phyloP scores from a whole-genome alignment of 2,888 invertebrate species.

The Asteroscopus sphinx region DNA sequence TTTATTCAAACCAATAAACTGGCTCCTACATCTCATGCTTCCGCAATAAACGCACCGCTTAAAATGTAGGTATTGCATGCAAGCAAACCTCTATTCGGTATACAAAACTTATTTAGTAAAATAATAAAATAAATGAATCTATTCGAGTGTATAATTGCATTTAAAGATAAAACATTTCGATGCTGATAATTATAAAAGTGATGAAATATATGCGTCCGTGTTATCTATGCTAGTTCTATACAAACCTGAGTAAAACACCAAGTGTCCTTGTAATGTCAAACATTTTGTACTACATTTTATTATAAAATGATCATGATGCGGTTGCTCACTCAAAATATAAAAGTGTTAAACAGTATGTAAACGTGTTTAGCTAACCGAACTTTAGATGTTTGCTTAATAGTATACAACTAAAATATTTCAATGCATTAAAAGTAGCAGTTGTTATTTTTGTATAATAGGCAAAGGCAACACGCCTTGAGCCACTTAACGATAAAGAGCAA shows the following conservation, averaged over 20 bases:
- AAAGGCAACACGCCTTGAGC: constrained; percentile 39
- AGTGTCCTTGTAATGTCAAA: constrained; percentile 68
- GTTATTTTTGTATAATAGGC: constrained; percentile 29
- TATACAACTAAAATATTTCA: constrained; percentile 34
- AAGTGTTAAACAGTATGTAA: constrained; percentile 49
- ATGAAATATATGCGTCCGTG: constrained; percentile 57
- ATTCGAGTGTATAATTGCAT: constrained; percentile 50
- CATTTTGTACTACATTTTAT: constrained; percentile 69
- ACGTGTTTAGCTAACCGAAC: constrained; percentile 36
- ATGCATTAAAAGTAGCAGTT: constrained; percentile 33
- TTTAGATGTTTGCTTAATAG: constrained; percentile 31
- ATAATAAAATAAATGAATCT: constrained; percentile 46
- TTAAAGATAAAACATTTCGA: constrained; percentile 46
- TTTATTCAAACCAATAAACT: constrained; percentile 29
- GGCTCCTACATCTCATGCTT: constrained; percentile 23
- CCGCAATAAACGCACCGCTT: constrained; percentile 18
- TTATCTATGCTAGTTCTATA: constrained; percentile 60
- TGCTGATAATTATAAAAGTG: constrained; percentile 58
- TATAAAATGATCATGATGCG: constrained; percentile 62
- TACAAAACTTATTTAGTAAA: constrained; percentile 42
- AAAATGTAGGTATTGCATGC: constrained; percentile 26
- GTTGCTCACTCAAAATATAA: constrained; percentile 59
- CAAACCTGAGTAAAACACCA: constrained; percentile 70
- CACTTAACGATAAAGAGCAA: constrained; percentile 40
- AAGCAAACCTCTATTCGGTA: constrained; percentile 27